Evolutionary conservation across 2,113 vertebrate genomes (phyloP), one percentile per base, ranked within the genome.

Genomic region (Nicator chloris): DNA sequence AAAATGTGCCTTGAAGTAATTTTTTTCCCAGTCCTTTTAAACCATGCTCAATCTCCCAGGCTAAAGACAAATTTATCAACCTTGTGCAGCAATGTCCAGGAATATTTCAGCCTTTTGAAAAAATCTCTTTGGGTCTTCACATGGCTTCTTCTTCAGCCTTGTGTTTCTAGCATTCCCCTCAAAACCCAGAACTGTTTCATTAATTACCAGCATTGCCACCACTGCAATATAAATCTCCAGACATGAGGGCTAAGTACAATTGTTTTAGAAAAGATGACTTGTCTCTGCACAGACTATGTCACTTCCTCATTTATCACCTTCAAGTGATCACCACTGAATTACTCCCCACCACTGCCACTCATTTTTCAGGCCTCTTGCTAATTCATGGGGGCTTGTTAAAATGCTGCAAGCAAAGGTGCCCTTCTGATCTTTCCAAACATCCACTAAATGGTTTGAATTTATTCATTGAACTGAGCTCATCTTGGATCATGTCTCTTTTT

Each of bases 251-350:
- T 95, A 96, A 97, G 92, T 94, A 97, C 98, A 98, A 97, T 98
- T 98, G 97, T 98, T 98, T 97, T 83, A 97, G 97, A 97, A 98
- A 98, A 97, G 96, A 98, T 97, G 97, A 97, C 97, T 97, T 98
- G 96, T 98, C 97, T 97, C 82, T 92, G 85, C 96, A 97, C 96
- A 96, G 92, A 97, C 97, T 96, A 91, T 97, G 98, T 97, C 98
- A 98, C 97, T 97, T 98, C 96, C 95, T 96, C 97, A 98, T 99
- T 97, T 97, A 98, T 99, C 98, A 98, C 93, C 92, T 95, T 95
- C 92, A 94, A 97, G 91, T 97, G 96, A 97, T 97, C 91, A 92
- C 96, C 93, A 94, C 95, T 93, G 92, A 97, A 97, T 97, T 97
- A 95, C 95, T 97, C 92, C 90, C 78, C 82, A 95, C 94, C 93